Conservation (phyloP, 2,113 vertebrate species). For the Steatornis caripensis region DNA sequence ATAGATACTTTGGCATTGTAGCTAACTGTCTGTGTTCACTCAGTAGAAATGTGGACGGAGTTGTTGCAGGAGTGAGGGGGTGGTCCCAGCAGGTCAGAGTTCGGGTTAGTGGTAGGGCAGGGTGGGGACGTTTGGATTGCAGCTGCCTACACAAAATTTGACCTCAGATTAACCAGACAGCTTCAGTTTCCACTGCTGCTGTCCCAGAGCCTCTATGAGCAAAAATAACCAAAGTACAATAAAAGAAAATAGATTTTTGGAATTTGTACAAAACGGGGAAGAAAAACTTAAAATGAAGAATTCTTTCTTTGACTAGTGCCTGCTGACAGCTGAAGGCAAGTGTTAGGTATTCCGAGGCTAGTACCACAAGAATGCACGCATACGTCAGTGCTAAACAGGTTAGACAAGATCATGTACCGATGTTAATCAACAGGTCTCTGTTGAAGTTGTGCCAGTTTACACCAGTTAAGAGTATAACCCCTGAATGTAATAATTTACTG, state of each 20-base stretch:
- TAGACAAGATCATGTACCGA: neutral
- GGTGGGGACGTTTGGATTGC: neutral
- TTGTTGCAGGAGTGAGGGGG: neutral
- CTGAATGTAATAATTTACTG: slow-evolving; percentile 59
- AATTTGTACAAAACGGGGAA: slow-evolving; percentile 5
- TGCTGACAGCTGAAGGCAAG: slow-evolving; percentile 44
- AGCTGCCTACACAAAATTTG: slow-evolving; percentile 29
- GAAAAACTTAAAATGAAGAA: slow-evolving; percentile 19
- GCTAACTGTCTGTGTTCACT: slow-evolving; percentile 24
- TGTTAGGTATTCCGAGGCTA: neutral
- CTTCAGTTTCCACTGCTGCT: slow-evolving; percentile 47
- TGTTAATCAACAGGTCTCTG: slow-evolving; percentile 2
- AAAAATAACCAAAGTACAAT: slow-evolving; percentile 19
- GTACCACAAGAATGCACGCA: neutral
- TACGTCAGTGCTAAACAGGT: slow-evolving; percentile 31
- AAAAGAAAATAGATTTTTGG: slow-evolving; percentile 30
- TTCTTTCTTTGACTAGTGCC: slow-evolving; percentile 1
- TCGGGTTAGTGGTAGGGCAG: slow-evolving; percentile 29
- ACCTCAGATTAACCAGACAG: slow-evolving; percentile 53
- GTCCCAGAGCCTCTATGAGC: slow-evolving; percentile 6
- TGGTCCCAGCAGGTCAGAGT: slow-evolving; percentile 20
- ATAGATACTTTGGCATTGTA: slow-evolving; percentile 38
- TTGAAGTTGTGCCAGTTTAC: neutral
- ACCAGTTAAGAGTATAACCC: neutral
- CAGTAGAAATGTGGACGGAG: neutral